Percentiles rank a stretch among this genome's conserved stretches.
These are phyloP conservation scores for Phengaris alcon DNA, from an alignment of 2,888 invertebrate species.

Conservation along the genomic window DNA sequence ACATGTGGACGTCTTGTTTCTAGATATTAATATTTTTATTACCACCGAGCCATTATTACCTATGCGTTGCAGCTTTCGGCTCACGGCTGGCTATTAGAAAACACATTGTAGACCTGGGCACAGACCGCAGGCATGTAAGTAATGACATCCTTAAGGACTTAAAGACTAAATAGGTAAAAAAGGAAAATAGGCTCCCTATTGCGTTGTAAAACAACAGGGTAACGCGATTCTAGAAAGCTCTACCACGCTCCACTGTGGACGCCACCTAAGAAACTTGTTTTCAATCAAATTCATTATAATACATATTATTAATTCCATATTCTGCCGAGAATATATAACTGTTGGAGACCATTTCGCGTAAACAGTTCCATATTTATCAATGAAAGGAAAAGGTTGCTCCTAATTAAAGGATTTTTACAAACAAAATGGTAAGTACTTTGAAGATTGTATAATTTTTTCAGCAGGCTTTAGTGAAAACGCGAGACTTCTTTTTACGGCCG, in stretches of 20 bases:
- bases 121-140: no score
- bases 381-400: constrained; percentile 22
- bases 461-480: background rate
- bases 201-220: no score
- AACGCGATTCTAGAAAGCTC: background rate
- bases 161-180: no score
- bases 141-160: no score
- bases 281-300: constrained; percentile 46
- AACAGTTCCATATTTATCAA: constrained; percentile 32
- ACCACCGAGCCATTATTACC: no score
- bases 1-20: no score
- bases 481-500: background rate
- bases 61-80: no score
- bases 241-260: constrained; percentile 34
- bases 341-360: constrained; percentile 38
- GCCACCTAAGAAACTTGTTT: constrained; percentile 52
- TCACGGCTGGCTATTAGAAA: no score
- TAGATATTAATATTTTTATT: no score
- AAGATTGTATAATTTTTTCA: background rate
- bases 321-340: constrained; percentile 51
- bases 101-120: no score
- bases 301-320: constrained; percentile 44
- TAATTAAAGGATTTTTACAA: constrained; percentile 12
- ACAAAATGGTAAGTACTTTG: constrained; percentile 31
- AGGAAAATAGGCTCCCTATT: no score